Evolutionary conservation across 2,113 vertebrate species (phyloP), one percentile per base, ranked within the genome.

Genomic region (Coregonus clupeaformis): DNA sequence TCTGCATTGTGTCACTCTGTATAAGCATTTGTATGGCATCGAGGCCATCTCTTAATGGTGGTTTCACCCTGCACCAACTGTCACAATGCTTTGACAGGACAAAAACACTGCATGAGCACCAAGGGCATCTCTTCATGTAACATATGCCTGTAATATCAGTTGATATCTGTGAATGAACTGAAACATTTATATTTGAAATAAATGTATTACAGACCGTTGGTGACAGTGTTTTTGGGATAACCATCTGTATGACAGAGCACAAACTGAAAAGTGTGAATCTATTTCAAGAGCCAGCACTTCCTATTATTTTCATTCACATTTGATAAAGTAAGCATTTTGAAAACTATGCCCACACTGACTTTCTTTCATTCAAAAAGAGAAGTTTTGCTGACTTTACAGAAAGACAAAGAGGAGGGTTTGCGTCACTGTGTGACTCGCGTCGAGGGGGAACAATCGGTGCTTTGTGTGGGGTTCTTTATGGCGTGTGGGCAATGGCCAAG

Each of bases 391-490:
- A 66, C 9, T 80, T 70, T 73, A 24, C 32, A 73, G 45, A 25
- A 68, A 64, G 65, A 80, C 71, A 78, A 80, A 76, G 52, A 52
- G 65, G 65, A 70, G 73, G 5, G 60, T 76, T 62, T 76, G 69
- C 81, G 24, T 77, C 78, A 81, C 73, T 70, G 69, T 79, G 76
- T 73, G 71, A 55, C 78, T 80, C 12, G 70, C 71, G 74, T 73
- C 42, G 57, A 63, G 72, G 72, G 49, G 49, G 77, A 85, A 85
- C 84, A 85, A 85, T 83, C 74, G 36, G 47, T 25, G 78, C 36
- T 59, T 76, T 85, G 84, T 85, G 70, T 81, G 71, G 80, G 76
- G 62, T 66, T 76, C 65, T 84, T 78, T 85, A 76, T 80, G 49
- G 73, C 64, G 36, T 73, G 72, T 80, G 71, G 72, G 74, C 32